Percentiles rank a stretch among this genome's conserved stretches.
phyloP scores from a whole-genome alignment of 2,113 vertebrate genomes.

The Murina feae region DNA sequence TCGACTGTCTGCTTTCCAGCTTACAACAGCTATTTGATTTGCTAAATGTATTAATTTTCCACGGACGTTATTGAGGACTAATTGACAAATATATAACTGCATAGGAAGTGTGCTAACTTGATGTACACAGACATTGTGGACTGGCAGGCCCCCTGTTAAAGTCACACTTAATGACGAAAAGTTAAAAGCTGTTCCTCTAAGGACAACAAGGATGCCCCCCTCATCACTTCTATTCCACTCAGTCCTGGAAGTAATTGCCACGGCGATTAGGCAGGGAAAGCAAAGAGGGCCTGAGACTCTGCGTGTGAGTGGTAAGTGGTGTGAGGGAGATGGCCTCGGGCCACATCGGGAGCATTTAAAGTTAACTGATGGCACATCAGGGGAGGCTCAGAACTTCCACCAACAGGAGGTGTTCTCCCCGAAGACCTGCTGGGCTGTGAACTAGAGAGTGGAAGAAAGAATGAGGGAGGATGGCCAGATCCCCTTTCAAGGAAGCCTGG shows the following conservation, averaged over 20 bases:
- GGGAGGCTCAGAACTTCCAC: background rate
- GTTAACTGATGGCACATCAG: background rate
- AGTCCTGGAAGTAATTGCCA: background rate
- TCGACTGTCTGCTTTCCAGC: background rate
- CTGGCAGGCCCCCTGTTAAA: too few species aligned
- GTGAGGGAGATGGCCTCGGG: background rate
- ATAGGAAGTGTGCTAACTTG: fast-evolving
- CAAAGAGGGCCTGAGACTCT: background rate
- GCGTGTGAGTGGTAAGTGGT: too few species aligned
- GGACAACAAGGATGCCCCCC: background rate
- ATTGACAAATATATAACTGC: fast-evolving
- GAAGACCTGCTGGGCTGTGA: background rate
- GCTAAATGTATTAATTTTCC: background rate
- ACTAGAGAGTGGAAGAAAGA: background rate
- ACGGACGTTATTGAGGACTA: background rate
- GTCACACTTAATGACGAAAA: too few species aligned
- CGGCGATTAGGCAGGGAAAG: background rate
- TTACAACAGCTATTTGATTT: background rate
- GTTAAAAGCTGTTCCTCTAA: background rate
- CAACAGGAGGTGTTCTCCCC: background rate
- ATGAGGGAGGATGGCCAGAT: too few species aligned
- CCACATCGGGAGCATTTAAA: background rate
- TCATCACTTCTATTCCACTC: background rate
- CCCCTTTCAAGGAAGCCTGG: fast-evolving
- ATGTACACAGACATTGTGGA: fast-evolving